Conservation (phyloP, 1,140 invertebrate species). For the Watersipora subatra region DNA sequence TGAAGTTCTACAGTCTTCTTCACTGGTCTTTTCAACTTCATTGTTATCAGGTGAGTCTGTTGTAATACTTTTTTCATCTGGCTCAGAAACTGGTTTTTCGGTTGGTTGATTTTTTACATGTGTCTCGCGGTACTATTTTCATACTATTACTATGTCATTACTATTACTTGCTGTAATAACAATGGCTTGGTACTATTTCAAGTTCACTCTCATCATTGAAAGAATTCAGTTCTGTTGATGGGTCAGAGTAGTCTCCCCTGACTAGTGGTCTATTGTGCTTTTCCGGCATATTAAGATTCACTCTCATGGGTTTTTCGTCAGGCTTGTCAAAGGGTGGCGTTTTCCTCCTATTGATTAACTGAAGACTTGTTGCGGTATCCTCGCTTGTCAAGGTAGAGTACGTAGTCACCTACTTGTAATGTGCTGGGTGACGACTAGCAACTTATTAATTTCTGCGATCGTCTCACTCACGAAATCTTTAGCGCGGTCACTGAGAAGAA, state of each 20-base stretch:
- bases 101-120: no score
- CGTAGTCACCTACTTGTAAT: background rate
- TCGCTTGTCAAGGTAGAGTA: background rate
- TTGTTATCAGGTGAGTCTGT: no score
- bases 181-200: no score
- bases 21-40: no score
- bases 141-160: no score
- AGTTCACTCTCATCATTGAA: no score
- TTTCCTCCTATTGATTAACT: background rate
- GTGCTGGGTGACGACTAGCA: background rate
- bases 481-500: slow-evolving; percentile 17
- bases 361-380: background rate
- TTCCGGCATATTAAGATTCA: background rate
- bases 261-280: background rate
- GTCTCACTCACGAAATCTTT: background rate
- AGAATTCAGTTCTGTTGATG: background rate
- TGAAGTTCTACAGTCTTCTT: no score
- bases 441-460: background rate
- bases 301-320: background rate
- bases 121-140: no score
- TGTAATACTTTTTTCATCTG: no score
- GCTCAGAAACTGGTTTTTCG: no score
- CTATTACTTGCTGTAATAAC: no score
- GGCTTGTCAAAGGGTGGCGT: background rate
- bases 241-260: background rate